Conservation (phyloP, 2,113 vertebrate species). For the Nothobranchius kuhntae region DNA sequence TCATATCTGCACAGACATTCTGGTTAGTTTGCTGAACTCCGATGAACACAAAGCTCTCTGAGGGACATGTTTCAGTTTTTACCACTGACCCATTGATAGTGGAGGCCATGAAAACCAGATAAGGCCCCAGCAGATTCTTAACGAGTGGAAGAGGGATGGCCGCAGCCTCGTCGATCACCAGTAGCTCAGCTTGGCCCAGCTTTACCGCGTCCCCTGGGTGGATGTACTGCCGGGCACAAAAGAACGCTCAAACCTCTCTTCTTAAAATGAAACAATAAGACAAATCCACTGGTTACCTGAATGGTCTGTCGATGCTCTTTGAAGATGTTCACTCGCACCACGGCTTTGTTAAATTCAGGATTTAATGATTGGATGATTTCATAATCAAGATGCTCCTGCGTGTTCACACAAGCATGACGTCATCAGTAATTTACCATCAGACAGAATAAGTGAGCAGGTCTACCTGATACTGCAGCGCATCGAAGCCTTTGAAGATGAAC, state of each 20-base stretch:
- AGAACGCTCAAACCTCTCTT: neutral
- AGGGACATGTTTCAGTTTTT: no score
- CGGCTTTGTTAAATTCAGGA: conserved; percentile 97
- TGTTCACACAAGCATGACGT: no score
- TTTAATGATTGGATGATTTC: conserved; percentile 98
- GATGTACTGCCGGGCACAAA: conserved; percentile 86
- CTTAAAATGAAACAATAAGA: neutral
- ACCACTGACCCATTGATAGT: conserved; percentile 91
- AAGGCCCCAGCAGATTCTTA: conserved; percentile 92
- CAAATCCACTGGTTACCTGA: conserved; percentile 80
- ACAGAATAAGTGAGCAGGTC: neutral
- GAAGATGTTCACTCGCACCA: conserved; percentile 95
- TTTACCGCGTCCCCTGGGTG: conserved; percentile 94
- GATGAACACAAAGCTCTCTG: neutral
- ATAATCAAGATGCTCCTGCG: conserved; percentile 94
- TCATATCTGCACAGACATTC: conserved; percentile 83
- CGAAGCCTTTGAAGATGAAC: conserved; percentile 98
- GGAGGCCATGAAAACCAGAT: conserved; percentile 97
- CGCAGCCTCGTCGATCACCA: conserved; percentile 96
- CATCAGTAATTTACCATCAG: no score
- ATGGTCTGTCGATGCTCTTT: conserved; percentile 98
- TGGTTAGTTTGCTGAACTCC: no score
- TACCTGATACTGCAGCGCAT: conserved; percentile 84
- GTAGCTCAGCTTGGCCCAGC: conserved; percentile 94
- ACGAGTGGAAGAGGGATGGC: conserved; percentile 96